Conservation (phyloP, 2,797 vertebrate genomes). For the Trachurus trachurus region DNA sequence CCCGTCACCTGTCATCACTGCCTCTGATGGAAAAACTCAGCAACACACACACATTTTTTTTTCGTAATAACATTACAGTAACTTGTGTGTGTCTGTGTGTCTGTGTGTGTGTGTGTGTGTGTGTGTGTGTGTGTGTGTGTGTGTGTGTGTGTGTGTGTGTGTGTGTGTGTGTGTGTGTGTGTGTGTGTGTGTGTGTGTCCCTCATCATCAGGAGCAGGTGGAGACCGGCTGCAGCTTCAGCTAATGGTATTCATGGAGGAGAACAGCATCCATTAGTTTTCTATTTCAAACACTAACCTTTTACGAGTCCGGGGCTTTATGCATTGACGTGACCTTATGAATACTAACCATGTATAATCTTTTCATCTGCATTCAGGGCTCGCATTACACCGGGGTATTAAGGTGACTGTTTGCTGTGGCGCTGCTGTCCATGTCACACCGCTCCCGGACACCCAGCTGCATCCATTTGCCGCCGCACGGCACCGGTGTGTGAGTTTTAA, state of each 20-base stretch:
- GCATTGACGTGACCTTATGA: slow-evolving; percentile 66
- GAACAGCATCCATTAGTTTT: slow-evolving; percentile 71
- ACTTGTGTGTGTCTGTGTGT: background rate
- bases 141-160: no score
- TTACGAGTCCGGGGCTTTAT: slow-evolving; percentile 65
- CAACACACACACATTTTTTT: background rate
- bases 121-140: no score
- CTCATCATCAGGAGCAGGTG: background rate
- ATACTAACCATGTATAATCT: slow-evolving; percentile 71
- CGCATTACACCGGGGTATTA: slow-evolving; percentile 32
- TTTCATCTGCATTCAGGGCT: slow-evolving; percentile 64
- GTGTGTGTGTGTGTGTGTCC: no score
- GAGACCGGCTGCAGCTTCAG: slow-evolving; percentile 33
- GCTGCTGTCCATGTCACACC: slow-evolving; percentile 34
- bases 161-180: no score
- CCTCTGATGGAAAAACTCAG: background rate
- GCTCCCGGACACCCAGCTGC: background rate
- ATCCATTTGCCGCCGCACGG: background rate
- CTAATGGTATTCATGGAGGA: slow-evolving; percentile 73
- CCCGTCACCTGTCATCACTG: background rate
- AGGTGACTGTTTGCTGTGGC: slow-evolving; percentile 22
- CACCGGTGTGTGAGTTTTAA: no score
- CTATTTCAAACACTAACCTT: slow-evolving; percentile 73
- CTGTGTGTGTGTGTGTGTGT: no score
- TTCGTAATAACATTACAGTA: background rate